Percentiles rank a stretch among this genome's conserved stretches.
Conservation (phyloP, 2,113 vertebrate genomes). For the Pogonocichla stellata region DNA sequence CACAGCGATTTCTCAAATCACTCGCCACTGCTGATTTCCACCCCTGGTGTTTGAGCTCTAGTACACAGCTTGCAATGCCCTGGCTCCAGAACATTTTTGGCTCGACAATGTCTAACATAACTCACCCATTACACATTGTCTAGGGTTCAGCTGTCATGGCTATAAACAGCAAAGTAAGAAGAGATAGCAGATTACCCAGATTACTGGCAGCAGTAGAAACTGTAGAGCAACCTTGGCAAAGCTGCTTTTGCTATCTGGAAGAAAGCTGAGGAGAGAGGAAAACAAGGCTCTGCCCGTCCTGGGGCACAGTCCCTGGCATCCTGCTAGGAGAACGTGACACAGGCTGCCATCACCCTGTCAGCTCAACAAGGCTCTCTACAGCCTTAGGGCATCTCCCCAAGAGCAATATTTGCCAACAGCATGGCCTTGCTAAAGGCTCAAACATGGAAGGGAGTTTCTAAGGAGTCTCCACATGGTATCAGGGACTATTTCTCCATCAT, state of each 20-base stretch:
- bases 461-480: not conserved
- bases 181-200: slow-evolving; percentile 43
- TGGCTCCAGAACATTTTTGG: not conserved
- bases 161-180: slow-evolving; percentile 23
- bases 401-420: rapidly evolving
- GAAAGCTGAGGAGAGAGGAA: slow-evolving; percentile 7
- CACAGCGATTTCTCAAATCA: not conserved
- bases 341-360: not conserved
- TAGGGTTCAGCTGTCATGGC: not conserved
- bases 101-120: not conserved
- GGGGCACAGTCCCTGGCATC: not conserved
- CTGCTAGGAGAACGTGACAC: not conserved
- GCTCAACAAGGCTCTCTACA: not conserved
- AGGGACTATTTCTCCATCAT: not conserved
- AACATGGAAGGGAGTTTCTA: not conserved
- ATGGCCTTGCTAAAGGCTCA: not conserved
- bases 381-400: not conserved
- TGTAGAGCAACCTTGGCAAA: slow-evolving; percentile 42
- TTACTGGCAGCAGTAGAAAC: slow-evolving; percentile 27
- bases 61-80: not conserved
- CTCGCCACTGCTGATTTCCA: not conserved
- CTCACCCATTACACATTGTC: slow-evolving; percentile 55
- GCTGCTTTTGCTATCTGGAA: slow-evolving; percentile 33
- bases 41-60: not conserved
- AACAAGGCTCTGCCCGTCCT: not conserved